Percentiles rank a stretch among this genome's conserved stretches.
These are phyloP conservation scores for Cyphomyrmex costatus DNA, from an alignment of 1,140 invertebrate species.

Conservation along the genomic window DNA sequence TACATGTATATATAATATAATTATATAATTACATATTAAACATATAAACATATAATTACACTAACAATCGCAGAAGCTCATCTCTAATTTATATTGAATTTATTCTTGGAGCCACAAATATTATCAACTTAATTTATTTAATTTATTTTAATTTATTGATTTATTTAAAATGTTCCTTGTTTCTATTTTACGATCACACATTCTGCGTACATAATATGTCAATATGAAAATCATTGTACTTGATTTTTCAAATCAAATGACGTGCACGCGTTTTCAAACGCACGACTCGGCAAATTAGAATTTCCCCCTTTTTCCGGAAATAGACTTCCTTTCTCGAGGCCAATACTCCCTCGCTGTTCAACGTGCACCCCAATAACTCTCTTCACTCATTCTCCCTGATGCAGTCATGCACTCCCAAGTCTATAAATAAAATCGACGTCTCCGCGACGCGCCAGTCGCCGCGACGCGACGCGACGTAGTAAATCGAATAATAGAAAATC, in stretches of 20 bases:
- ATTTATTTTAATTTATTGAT: neutral
- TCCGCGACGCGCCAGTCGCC: constrained; percentile 1
- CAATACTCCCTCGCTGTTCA: neutral
- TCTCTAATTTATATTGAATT: too few relatives aligned
- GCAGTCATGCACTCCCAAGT: constrained; percentile 17
- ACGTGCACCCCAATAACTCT: constrained; percentile 26
- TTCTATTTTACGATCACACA: neutral
- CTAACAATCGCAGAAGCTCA: too few relatives aligned
- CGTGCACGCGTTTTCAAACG: neutral
- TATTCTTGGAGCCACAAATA: too few relatives aligned
- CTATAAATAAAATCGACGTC: constrained; percentile 63
- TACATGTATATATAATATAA: too few relatives aligned
- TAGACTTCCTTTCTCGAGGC: constrained; percentile 71
- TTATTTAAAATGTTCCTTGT: neutral
- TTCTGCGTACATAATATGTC: neutral
- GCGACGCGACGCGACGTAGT: neutral
- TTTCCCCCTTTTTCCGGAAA: constrained; percentile 72
- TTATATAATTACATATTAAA: too few relatives aligned
- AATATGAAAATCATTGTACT: neutral
- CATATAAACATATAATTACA: too few relatives aligned
- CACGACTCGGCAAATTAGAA: constrained; percentile 35
- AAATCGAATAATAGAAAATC: too few relatives aligned
- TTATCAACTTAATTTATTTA: too few relatives aligned
- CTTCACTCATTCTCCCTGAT: neutral
- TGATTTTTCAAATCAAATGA: neutral